phyloP scores from a whole-genome alignment of 2,888 invertebrate species.

The Hyppa rectilinea region DNA sequence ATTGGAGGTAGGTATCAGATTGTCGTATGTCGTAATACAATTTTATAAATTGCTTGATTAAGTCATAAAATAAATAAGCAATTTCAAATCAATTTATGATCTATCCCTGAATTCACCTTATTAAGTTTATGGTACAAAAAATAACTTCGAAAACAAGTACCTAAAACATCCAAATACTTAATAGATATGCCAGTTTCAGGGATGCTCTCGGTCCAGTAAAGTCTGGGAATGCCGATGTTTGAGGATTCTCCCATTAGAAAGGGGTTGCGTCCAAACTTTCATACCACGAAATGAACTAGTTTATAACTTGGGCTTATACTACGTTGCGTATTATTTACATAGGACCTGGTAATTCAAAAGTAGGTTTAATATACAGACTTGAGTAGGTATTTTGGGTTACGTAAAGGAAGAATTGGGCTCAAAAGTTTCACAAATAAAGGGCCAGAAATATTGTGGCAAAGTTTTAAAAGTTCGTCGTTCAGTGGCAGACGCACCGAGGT shows the following conservation, averaged over 20 bases:
- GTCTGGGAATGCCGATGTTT: slow-evolving; percentile 29
- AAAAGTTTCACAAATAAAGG: slow-evolving; percentile 1
- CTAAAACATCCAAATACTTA: slow-evolving; percentile 12
- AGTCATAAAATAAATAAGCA: background rate
- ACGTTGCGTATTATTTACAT: slow-evolving; percentile 12
- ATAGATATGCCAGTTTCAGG: slow-evolving; percentile 35
- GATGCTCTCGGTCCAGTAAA: background rate
- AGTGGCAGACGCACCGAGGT: background rate
- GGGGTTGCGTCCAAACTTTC: slow-evolving; percentile 21
- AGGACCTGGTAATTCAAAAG: background rate
- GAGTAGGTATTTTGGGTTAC: background rate
- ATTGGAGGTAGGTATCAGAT: background rate
- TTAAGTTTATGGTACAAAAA: background rate
- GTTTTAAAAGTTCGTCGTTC: background rate
- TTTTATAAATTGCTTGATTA: background rate
- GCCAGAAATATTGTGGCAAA: background rate
- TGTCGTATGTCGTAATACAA: background rate
- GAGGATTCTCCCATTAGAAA: slow-evolving; percentile 19
- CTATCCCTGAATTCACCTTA: background rate
- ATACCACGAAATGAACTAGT: slow-evolving; percentile 5
- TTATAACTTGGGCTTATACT: slow-evolving; percentile 4
- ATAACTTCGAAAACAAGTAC: slow-evolving; percentile 5
- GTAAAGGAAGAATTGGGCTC: background rate
- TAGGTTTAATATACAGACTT: background rate
- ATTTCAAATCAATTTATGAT: background rate